phyloP scores from a whole-genome alignment of 2,113 vertebrate genomes.

The Epinephelus cyanopodus region DNA sequence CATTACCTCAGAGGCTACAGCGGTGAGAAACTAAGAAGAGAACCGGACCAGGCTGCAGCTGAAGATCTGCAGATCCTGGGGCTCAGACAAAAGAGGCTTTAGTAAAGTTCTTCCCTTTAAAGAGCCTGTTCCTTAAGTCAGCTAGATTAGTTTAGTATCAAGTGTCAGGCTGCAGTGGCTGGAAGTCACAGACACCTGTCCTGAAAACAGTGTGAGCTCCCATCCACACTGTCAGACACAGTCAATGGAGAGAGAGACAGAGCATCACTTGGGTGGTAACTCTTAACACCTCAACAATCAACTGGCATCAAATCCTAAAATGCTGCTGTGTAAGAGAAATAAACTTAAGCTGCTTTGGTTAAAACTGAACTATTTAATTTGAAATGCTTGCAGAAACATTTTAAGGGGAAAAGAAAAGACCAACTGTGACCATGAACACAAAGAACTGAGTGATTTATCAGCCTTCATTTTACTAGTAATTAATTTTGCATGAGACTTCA shows the following conservation, averaged over 20 bases:
- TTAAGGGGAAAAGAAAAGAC: too few species aligned
- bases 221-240: slow-evolving; percentile 58
- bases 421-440: neutral
- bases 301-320: slow-evolving; percentile 26
- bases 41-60: slow-evolving; percentile 34
- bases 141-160: slow-evolving; percentile 81
- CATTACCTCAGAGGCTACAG: slow-evolving; percentile 26
- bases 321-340: neutral
- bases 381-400: neutral
- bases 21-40: slow-evolving; percentile 21
- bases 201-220: slow-evolving; percentile 53
- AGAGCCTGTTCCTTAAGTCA: slow-evolving; percentile 75
- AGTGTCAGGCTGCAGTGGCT: slow-evolving; percentile 75
- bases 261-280: slow-evolving; percentile 58
- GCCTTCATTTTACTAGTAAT: neutral
- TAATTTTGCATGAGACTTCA: neutral
- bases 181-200: slow-evolving; percentile 74
- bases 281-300: slow-evolving; percentile 32
- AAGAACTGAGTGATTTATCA: neutral
- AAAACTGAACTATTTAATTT: neutral
- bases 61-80: slow-evolving; percentile 62
- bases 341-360: slow-evolving; percentile 5
- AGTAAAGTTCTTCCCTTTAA: slow-evolving; percentile 73
- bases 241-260: slow-evolving; percentile 5
- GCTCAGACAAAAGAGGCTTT: slow-evolving; percentile 80